Conservation (phyloP, 2,888 invertebrate genomes). For the Melipona bicolor region DNA sequence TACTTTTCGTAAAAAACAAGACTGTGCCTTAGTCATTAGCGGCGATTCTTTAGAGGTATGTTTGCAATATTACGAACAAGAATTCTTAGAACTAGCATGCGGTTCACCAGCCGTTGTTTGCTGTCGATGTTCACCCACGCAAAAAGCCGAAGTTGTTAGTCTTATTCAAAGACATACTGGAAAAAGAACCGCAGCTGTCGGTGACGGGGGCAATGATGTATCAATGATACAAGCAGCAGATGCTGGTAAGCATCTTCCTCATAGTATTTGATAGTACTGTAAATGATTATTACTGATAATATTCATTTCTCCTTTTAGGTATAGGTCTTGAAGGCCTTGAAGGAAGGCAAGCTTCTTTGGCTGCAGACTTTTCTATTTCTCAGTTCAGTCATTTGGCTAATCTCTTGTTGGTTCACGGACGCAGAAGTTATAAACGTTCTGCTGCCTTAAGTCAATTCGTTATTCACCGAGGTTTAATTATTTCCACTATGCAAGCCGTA, state of each 20-base stretch:
- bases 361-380: slow-evolving; percentile 98
- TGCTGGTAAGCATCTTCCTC: slow-evolving; percentile 81
- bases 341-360: slow-evolving; percentile 95
- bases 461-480: slow-evolving; percentile 98
- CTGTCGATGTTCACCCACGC: slow-evolving; percentile 90
- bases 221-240: slow-evolving; percentile 90
- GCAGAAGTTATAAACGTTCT: slow-evolving; percentile 96
- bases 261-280: neutral
- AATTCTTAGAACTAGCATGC: slow-evolving; percentile 90
- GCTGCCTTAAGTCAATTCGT: slow-evolving; percentile 99
- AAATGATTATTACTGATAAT: neutral
- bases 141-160: slow-evolving; percentile 89
- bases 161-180: slow-evolving; percentile 88
- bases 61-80: slow-evolving; percentile 89
- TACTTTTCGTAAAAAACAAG: slow-evolving; percentile 87
- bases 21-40: slow-evolving; percentile 89
- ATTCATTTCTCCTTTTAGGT: slow-evolving; percentile 82
- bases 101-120: slow-evolving; percentile 91
- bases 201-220: slow-evolving; percentile 90
- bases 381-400: slow-evolving; percentile 94
- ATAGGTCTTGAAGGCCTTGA: slow-evolving; percentile 96
- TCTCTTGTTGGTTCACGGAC: slow-evolving; percentile 95
- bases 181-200: slow-evolving; percentile 86
- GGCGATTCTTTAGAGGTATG: slow-evolving; percentile 90
- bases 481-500: slow-evolving; percentile 99